Evolutionary conservation across 1,140 invertebrate species (phyloP).

Genomic region (Trichoplusia ni): DNA sequence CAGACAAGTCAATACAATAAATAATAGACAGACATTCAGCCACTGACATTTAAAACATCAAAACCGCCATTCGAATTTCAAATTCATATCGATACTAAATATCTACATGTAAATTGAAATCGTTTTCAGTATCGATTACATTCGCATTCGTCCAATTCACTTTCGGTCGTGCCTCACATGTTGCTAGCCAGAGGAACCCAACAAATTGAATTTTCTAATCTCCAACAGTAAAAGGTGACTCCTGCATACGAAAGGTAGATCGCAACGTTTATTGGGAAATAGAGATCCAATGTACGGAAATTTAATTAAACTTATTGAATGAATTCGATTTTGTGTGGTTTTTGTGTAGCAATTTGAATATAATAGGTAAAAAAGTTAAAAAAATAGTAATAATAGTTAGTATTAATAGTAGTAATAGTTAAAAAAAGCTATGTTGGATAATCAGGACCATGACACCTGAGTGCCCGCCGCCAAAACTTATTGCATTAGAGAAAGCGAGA

Average conservation of each 20-base stretch:
- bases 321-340: not conserved
- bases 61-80: too few species aligned
- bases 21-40: not conserved
- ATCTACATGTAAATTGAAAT: not conserved
- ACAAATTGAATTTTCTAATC: slow-evolving; percentile 24
- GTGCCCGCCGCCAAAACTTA: too few species aligned
- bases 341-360: too few species aligned
- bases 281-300: not conserved
- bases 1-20: too few species aligned
- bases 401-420: too few species aligned
- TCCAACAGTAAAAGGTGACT: slow-evolving; percentile 14
- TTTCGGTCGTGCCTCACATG: slow-evolving; percentile 2
- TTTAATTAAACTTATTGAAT: not conserved
- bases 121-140: slow-evolving; percentile 15
- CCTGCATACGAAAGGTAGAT: slow-evolving; percentile 16
- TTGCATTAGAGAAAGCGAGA: too few species aligned
- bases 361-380: too few species aligned
- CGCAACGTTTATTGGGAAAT: slow-evolving; percentile 10
- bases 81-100: slow-evolving; percentile 3
- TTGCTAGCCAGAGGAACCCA: not conserved
- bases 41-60: too few species aligned
- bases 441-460: too few species aligned
- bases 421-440: too few species aligned
- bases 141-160: not conserved
- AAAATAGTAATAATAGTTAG: too few species aligned